Evolutionary conservation across 2,797 vertebrate genomes (phyloP), one percentile per base, ranked within the genome.

Genomic region (Enteromius treurensis): DNA sequence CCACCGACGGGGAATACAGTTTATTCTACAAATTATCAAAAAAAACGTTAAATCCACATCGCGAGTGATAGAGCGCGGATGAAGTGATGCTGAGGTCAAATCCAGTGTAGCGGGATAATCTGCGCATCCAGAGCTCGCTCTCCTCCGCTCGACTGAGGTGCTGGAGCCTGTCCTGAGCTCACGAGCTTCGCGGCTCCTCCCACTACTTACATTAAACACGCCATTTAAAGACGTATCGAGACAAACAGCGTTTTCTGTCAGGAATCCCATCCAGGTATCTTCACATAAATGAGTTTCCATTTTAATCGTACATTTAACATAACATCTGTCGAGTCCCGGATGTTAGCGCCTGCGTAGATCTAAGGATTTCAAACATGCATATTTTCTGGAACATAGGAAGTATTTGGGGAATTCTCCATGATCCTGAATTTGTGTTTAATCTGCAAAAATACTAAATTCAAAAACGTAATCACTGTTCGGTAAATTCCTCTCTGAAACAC

Each of bases 101-200:
- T 84, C 14, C 68, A 89, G 89, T 88, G 89, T 86, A 84, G 88
- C 81, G 87, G 87, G 84, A 84, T 89, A 86, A 89, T 90, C 85
- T 83, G 91, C 90, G 89, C 92, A 89, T 91, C 90, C 92, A 93
- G 92, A 88, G 93, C 95, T 92, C 91, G 89, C 92, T 93, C 93
- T 67, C 73, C 93, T 95, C 95, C 92, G 93, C 89, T 87, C 91
- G 87, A 93, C 93, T 94, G 95, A 93, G 89, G 88, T 93, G 93
- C 93, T 92, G 92, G 90, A 90, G 91, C 91, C 92, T 93, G 94
- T 94, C 94, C 93, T 91, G 92, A 92, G 94, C 94, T 89, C 95
- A 91, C 94, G 89, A 93, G 92, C 84, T 86, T 91, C 90, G 89
- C 93, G 80, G 93, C 92, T 93, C 96, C 96, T 94, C 96, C 96